Percentiles rank a stretch among this genome's conserved stretches.
Evolutionary conservation across 2,888 invertebrate genomes (phyloP).

Genomic region (Prosapia bicincta): DNA sequence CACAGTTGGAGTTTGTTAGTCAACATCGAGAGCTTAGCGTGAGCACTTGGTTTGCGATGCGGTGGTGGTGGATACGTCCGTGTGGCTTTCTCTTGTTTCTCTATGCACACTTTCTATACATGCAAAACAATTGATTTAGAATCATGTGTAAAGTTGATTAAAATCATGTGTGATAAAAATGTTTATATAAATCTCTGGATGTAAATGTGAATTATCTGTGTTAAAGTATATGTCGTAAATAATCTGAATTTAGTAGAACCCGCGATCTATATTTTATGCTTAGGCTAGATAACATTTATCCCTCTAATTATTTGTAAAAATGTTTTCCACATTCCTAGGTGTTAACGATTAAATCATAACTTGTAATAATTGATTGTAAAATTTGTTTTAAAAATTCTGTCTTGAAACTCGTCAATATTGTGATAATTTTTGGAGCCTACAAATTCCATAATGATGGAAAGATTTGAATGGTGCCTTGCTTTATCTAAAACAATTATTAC

Average conservation of each 20-base stretch:
- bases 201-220: neutral
- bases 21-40: neutral
- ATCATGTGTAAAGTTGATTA: neutral
- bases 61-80: neutral
- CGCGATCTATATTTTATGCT: neutral
- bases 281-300: too few species aligned
- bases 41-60: neutral
- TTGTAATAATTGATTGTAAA: too few species aligned
- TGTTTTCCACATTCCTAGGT: too few species aligned
- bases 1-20: neutral
- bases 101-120: neutral
- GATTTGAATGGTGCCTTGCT: neutral
- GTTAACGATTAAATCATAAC: too few species aligned
- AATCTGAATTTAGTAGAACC: neutral
- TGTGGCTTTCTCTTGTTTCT: neutral
- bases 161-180: neutral
- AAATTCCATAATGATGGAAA: neutral
- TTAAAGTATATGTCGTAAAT: too few species aligned
- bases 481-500: too few species aligned
- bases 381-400: neutral
- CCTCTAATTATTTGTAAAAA: too few species aligned
- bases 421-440: constrained; percentile 25
- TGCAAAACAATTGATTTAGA: neutral
- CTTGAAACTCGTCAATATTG: constrained; percentile 9
- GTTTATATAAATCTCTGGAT: neutral